Evolutionary conservation across 2,888 invertebrate species (phyloP).

Genomic region (Crioceris asparagi): DNA sequence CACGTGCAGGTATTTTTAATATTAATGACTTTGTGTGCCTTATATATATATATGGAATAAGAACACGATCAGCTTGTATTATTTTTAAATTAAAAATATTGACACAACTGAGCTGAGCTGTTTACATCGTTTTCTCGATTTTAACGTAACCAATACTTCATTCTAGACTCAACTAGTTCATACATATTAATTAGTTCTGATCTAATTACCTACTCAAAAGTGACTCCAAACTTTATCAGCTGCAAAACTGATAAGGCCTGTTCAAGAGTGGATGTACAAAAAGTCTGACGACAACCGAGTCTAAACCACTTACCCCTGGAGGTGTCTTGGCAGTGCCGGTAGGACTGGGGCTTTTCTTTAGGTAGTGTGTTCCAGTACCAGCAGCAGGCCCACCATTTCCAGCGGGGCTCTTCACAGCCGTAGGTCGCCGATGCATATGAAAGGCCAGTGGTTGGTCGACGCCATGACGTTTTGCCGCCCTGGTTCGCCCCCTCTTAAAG

Average conservation of each 20-base stretch:
- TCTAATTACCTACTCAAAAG: too few species aligned
- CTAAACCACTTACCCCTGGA: constrained; percentile 37
- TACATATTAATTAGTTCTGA: too few species aligned
- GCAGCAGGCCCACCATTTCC: constrained; percentile 38
- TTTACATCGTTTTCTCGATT: too few species aligned
- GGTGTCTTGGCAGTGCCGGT: constrained; percentile 54
- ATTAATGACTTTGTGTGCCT: too few species aligned
- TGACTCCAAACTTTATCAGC: too few species aligned
- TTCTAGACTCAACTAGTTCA: too few species aligned
- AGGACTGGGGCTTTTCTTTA: constrained; percentile 89
- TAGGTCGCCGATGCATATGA: constrained; percentile 62
- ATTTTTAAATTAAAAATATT: too few species aligned
- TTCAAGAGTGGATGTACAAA: neutral
- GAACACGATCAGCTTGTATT: too few species aligned
- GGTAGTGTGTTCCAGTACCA: constrained; percentile 52
- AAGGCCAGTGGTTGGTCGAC: constrained; percentile 54
- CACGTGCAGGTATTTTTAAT: too few species aligned
- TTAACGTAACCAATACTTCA: too few species aligned
- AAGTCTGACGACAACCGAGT: neutral
- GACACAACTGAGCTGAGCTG: too few species aligned
- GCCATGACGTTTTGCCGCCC: constrained; percentile 39
- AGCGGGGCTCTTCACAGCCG: constrained; percentile 78
- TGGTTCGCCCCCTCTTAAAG: constrained; percentile 44
- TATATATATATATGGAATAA: too few species aligned
- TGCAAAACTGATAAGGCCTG: neutral